Evolutionary conservation across 2,113 vertebrate species (phyloP), one percentile per base, ranked within the genome.

Genomic region (Pavo muticus): DNA sequence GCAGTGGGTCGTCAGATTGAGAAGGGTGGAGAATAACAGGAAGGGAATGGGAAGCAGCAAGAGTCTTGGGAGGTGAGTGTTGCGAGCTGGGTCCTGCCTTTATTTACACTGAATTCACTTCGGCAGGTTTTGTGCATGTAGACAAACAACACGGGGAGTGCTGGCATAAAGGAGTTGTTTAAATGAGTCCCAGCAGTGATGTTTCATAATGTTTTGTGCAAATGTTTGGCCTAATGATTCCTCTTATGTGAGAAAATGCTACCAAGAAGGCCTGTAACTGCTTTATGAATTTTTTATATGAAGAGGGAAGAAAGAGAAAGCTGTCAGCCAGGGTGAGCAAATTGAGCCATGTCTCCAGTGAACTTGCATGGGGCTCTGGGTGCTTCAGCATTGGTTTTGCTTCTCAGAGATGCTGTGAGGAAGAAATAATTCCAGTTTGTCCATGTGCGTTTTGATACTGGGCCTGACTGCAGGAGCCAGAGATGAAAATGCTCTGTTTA

Each of bases 1-100:
- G n/a, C 71, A 84, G 40, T 37, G 67, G 74, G 63, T 75, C 6
- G 4, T 95, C 83, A 63, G 61, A 93, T 37, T 39, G 73, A 63
- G 79, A 67, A n/a, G 63, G 76, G 70, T 72, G 70, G 90, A 88
- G 90, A 95, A 93, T 45, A 93, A 90, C 92, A 93, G 92, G 94
- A 97, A 94, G 24, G 80, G 76, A 87, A 81, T 87, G 54, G 86
- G 94, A 90, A 94, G 65, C 88, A 54, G 23, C 54, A 48, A 90
- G 69, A 90, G 52, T 83, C 65, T 87, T 88, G 80, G 82, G 82
- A 94, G 70, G 69, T 87, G 83, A 63, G 75, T 82, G 44, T 60
- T 80, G 57, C 61, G 82, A 93, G 76, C 57, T 54, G 52, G 37
- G 21, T 61, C 45, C 65, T 91, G 72, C 73, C 47, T 90, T 78